Conservation (phyloP, 2,888 invertebrate species). For the Leucophenga maculata region DNA sequence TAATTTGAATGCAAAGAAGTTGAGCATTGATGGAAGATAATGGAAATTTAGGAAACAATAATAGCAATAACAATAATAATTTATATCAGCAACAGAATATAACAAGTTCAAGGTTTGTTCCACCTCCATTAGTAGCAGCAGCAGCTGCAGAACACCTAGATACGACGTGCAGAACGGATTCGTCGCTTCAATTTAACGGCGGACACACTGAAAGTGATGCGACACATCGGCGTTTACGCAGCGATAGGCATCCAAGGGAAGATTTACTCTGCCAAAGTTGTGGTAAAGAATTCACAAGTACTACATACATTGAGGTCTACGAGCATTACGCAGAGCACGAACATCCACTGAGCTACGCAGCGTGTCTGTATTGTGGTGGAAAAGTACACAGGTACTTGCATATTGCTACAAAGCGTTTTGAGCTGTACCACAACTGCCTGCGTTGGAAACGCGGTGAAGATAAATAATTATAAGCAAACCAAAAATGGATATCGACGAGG, state of each 20-base stretch:
- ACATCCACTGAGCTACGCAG: constrained; percentile 45
- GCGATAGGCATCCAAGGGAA: constrained; percentile 52
- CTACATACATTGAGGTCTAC: constrained; percentile 60
- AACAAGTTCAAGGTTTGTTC: constrained; percentile 25
- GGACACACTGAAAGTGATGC: constrained; percentile 67
- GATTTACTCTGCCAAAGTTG: constrained; percentile 64
- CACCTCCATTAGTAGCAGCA: constrained; percentile 24
- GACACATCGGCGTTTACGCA: constrained; percentile 61
- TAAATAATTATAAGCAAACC: not conserved
- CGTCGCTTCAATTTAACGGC: constrained; percentile 26
- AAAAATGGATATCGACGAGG: not conserved
- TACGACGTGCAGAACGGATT: not conserved
- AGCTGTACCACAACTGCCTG: constrained; percentile 65
- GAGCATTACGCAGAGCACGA: constrained; percentile 60
- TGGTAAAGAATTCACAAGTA: constrained; percentile 46
- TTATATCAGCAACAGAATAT: constrained; percentile 25
- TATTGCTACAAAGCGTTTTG: constrained; percentile 35
- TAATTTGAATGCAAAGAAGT: not conserved
- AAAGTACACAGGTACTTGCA: constrained; percentile 60
- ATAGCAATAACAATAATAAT: constrained; percentile 14
- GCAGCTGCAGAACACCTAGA: not conserved
- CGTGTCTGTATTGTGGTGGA: constrained; percentile 67
- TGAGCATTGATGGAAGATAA: constrained; percentile 46
- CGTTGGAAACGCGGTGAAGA: constrained; percentile 57
- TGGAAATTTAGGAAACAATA: constrained; percentile 32